Base-by-base conservation (phyloP, 1,140 invertebrate species). In the Danaus melanippus region DNA sequence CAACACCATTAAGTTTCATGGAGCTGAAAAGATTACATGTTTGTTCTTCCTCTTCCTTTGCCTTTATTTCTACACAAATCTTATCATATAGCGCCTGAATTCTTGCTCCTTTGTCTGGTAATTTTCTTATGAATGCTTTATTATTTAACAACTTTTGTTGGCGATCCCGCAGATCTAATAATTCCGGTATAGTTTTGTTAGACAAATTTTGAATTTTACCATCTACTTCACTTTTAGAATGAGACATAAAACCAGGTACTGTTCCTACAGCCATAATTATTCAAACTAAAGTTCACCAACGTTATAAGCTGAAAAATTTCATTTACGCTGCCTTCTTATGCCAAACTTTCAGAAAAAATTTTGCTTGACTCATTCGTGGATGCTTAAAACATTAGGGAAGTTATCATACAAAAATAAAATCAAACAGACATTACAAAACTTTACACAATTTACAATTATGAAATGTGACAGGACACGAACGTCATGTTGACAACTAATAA, bases 41-140 rank as follows among this genome's bases (percentile, higher is more conserved):
- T 60, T 89, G 71, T 11, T 92, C 89, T 17, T 92, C 73, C 65
- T 92, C 85, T 67, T 91, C 74, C 45, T 88, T 89, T 21, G 75
- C 66, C 42, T 88, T 68, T 11, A 93, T 69, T 79, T 92, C 90
- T 12, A 72, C 70, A 7, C 87, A 48, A 55, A 93, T 69, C 64
- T 89, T 90, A 6, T 90, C 78, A 46, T 88, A 78, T 17, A 91
- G 89, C 12, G 76, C 69, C 59, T 84, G 78, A 42, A 94, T 90
- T 74, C 90, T 92, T 48, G 88, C 86, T 8, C 93, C 93, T 77
- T 92, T 93, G 60, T 94, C 93, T 0, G 91, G 87, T 55, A 94
- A 72, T 64, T 88, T 91, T 6, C 69, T 86, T 47, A 86, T 75
- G 59, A 88, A 88, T 15, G 57, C 12, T 53, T 85, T 87, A 52